Base-by-base conservation (phyloP, 1,140 invertebrate genomes). In the Drosophila ercepeae region DNA sequence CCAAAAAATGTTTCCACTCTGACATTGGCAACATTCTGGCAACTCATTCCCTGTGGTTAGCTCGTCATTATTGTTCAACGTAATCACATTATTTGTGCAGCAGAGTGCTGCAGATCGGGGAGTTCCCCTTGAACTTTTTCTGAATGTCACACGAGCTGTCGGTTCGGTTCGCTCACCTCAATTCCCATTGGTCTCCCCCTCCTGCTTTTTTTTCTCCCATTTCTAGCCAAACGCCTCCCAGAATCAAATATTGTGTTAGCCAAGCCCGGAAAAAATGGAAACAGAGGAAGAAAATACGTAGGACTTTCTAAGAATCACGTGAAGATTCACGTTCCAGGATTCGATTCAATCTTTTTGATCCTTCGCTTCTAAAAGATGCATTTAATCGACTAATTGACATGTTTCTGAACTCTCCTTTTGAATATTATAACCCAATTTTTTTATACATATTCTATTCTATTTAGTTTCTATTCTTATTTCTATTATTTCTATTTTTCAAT, bases 91-190 rank as follows among this genome's bases (percentile, higher is more conserved):
- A 63, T 60, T 64, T 64, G 34, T 65, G 58, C 58, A 65, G 44
- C 42, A n/a, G 21, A 50, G 25, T 51, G 63, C 63, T 29, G 45
- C 21, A 44, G 48, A 72, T 70, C 46, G 36, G 45, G 45, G 65
- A 41, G 53, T 48, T 61, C 54, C 70, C 76, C 77, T 84, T 84
- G 67, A 84, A 86, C 81, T 79, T 84, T 75, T 27, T 21, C 9
- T 84, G 53, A 84, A 78, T 82, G 81, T 84, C 70, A 83, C 59
- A 32, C 29, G 48, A 50, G 54, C 50, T 64, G 42, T 8, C 60
- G 67, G 75, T 75, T 8, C 60, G 67, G 75, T 75, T 65, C 71
- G 50, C 71, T 78, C 52, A 84, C 60, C 79, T 68, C 60, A 54
- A 21, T 44, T 32, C 32, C 23, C 57, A 42, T 14, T 42, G 25